Conservation (phyloP, 1,140 invertebrate genomes). For the Meloidogyne hapla region DNA sequence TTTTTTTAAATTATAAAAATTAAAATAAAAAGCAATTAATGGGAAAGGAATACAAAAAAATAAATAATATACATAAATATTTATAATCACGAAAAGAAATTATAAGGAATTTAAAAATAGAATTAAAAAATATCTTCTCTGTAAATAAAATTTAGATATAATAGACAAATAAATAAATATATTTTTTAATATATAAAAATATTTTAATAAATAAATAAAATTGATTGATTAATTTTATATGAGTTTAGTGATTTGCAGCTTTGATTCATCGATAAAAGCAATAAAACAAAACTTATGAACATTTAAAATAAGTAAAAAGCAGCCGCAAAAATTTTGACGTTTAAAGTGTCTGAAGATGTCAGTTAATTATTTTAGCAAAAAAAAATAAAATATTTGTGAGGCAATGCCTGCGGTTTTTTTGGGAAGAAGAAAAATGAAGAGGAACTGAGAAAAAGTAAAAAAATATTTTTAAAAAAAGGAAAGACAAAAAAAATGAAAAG, state of each 20-base stretch:
- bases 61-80: too few species aligned
- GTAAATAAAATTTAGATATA: too few species aligned
- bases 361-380: neutral
- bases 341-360: neutral
- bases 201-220: constrained; percentile 10
- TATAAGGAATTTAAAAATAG: too few species aligned
- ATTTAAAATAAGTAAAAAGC: neutral
- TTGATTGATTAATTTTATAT: constrained; percentile 8
- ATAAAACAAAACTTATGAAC: neutral
- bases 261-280: neutral
- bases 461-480: neutral
- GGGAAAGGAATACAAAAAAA: too few species aligned
- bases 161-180: too few species aligned
- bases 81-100: too few species aligned
- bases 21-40: too few species aligned
- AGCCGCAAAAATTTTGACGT: constrained; percentile 5
- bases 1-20: neutral
- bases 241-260: neutral
- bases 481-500: neutral
- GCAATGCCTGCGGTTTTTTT: constrained; percentile 4
- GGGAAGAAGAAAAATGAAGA: neutral
- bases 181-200: neutral
- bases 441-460: neutral
- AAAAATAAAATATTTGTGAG: neutral
- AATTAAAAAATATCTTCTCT: too few species aligned